These are phyloP conservation scores for Halictus quadricinctus DNA, from an alignment of 2,888 invertebrate species.

Conservation along the genomic window DNA sequence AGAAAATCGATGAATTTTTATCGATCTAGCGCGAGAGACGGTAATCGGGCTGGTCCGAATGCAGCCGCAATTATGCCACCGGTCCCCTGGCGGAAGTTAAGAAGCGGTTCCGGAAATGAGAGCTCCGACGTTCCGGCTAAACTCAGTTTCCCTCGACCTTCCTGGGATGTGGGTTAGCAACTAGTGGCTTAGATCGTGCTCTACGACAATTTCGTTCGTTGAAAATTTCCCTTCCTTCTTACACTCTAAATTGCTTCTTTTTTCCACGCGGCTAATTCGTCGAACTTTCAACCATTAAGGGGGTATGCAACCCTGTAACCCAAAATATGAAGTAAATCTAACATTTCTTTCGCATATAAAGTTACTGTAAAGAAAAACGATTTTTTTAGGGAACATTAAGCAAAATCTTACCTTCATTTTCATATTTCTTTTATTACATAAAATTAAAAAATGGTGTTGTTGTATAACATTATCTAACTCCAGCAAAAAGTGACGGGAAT, in stretches of 20 bases:
- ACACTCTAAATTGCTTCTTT: background rate
- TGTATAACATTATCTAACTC: too few relatives aligned
- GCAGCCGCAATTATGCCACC: slow-evolving; percentile 52
- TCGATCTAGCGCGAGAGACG: slow-evolving; percentile 16
- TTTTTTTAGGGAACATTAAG: too few relatives aligned
- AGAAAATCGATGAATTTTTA: slow-evolving; percentile 32
- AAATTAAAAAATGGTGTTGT: too few relatives aligned
- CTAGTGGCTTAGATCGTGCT: background rate
- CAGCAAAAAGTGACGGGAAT: too few relatives aligned
- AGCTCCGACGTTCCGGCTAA: slow-evolving; percentile 67
- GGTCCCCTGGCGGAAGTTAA: slow-evolving; percentile 62
- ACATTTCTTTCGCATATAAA: too few relatives aligned
- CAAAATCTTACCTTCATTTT: too few relatives aligned
- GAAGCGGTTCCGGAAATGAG: slow-evolving; percentile 79
- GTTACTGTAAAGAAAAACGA: too few relatives aligned
- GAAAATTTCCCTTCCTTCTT: background rate
- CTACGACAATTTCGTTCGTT: background rate
- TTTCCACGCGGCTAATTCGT: background rate
- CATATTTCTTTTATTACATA: too few relatives aligned
- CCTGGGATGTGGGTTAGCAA: slow-evolving; percentile 69
- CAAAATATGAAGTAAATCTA: too few relatives aligned
- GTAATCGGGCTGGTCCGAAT: slow-evolving; percentile 55
- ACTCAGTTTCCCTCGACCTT: slow-evolving; percentile 67
- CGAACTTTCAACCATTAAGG: background rate
- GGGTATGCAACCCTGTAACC: too few relatives aligned